These are phyloP conservation scores for Pinna nobilis DNA, from an alignment of 1,140 invertebrate species.

Conservation along the genomic window DNA sequence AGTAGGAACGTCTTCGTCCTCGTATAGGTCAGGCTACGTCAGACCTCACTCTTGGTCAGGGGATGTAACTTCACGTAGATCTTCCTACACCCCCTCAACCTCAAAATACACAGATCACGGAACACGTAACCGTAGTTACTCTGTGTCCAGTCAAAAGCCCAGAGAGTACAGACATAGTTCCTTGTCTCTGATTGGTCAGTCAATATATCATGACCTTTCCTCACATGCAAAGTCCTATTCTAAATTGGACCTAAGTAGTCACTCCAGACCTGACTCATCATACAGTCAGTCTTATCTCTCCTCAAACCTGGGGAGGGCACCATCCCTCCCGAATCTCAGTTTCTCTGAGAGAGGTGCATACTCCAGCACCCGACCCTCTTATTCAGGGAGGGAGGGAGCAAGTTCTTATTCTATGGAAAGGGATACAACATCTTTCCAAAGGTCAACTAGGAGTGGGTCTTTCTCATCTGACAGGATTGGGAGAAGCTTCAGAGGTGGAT, in stretches of 20 bases:
- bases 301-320: background rate
- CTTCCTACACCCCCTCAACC: background rate
- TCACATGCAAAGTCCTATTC: background rate
- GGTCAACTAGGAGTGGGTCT: constrained; percentile 1
- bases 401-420: too few species aligned
- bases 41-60: constrained; percentile 19
- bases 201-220: constrained; percentile 28
- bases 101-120: background rate
- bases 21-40: too few species aligned
- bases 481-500: background rate
- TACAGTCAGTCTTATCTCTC: constrained; percentile 2
- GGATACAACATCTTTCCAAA: background rate
- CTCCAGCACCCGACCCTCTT: background rate
- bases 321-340: background rate
- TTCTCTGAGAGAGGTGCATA: too few species aligned
- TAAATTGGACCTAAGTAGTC: constrained; percentile 1
- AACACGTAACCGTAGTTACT: background rate
- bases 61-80: too few species aligned
- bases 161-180: constrained; percentile 20
- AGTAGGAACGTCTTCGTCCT: too few species aligned
- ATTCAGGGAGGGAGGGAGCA: constrained; percentile 1
- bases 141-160: background rate
- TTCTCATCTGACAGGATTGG: background rate
- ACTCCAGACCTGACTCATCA: background rate
- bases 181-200: constrained; percentile 30